Conservation (phyloP, 2,888 invertebrate genomes). For the Sminthurides aquaticus region DNA sequence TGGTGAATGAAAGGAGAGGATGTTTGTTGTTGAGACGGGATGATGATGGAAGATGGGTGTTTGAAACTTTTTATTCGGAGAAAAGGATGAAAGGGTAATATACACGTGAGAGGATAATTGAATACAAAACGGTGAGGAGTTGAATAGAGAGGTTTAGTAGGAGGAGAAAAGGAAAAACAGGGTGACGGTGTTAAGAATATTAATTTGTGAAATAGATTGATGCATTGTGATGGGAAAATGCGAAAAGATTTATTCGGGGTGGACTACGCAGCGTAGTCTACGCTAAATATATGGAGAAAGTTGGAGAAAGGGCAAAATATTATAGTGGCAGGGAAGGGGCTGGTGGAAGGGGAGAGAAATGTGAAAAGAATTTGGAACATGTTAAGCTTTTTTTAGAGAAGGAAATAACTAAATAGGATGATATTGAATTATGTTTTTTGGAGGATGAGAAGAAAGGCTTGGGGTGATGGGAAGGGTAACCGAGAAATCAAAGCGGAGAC, state of each 20-base stretch:
- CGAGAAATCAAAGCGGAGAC: neutral
- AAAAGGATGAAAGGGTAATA: neutral
- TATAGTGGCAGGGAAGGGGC: too few relatives aligned
- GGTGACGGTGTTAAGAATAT: neutral
- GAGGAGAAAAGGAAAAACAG: too few relatives aligned
- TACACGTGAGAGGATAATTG: neutral
- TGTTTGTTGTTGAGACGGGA: neutral
- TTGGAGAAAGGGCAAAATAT: too few relatives aligned
- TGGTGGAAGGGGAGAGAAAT: too few relatives aligned
- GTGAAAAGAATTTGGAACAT: too few relatives aligned
- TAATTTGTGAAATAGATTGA: neutral
- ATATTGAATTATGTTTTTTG: conserved; percentile 2
- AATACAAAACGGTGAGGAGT: neutral
- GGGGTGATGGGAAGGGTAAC: neutral
- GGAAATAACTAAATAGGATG: neutral
- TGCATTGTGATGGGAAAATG: neutral
- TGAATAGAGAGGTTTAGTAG: too few relatives aligned
- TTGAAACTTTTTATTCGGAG: neutral
- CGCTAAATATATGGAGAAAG: too few relatives aligned
- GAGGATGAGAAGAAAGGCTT: neutral
- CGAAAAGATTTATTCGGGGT: neutral
- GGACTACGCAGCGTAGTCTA: too few relatives aligned
- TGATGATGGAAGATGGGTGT: neutral
- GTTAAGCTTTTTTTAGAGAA: neutral
- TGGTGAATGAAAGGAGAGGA: neutral